phyloP scores from a whole-genome alignment of 2,888 invertebrate species.

The Eristalinus sepulchralis region DNA sequence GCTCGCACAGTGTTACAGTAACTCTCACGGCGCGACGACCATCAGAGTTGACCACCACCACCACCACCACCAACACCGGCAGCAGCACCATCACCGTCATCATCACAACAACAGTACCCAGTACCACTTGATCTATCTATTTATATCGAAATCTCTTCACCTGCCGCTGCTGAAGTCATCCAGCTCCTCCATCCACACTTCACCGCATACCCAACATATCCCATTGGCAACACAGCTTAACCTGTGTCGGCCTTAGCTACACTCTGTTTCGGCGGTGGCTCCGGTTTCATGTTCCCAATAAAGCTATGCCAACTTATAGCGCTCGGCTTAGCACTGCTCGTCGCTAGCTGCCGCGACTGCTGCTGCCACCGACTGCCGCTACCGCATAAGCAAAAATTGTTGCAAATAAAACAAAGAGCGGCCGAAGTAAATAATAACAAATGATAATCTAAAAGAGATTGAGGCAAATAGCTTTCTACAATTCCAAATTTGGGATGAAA shows the following conservation, averaged over 20 bases:
- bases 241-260: constrained; percentile 57
- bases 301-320: constrained; percentile 71
- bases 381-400: constrained; percentile 74
- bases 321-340: constrained; percentile 58
- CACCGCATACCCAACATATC: constrained; percentile 2
- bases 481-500: constrained; percentile 75
- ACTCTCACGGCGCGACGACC: constrained; percentile 66
- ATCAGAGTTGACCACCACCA: constrained; percentile 60
- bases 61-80: constrained; percentile 46
- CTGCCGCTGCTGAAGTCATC: constrained; percentile 36
- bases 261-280: constrained; percentile 69
- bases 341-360: constrained; percentile 32
- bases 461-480: constrained; percentile 76
- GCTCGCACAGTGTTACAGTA: constrained; percentile 68
- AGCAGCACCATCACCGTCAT: constrained; percentile 39
- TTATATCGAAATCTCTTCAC: constrained; percentile 70
- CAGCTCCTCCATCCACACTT: constrained; percentile 49
- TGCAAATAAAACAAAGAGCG: constrained; percentile 70
- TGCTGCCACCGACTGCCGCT: constrained; percentile 56
- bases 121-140: constrained; percentile 68
- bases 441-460: constrained; percentile 73
- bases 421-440: constrained; percentile 72
- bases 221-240: constrained; percentile 7
- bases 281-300: constrained; percentile 72
- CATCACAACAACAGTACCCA: constrained; percentile 7